Conservation (phyloP, 2,888 invertebrate genomes). For the Drosophila rellima region DNA sequence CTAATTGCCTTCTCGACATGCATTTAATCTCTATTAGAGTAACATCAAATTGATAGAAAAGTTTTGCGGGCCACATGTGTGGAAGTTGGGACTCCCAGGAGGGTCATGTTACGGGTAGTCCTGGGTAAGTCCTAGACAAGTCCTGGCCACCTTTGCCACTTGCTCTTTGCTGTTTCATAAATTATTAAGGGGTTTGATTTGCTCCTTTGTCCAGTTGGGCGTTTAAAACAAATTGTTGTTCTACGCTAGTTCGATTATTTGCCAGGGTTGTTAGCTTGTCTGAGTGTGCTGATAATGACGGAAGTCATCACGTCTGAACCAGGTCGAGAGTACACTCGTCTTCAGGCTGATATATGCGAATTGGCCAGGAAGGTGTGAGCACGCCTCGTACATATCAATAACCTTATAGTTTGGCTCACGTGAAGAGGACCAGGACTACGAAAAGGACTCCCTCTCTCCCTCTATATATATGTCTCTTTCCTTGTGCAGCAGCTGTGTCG, state of each 20-base stretch:
- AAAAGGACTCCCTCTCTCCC: background rate
- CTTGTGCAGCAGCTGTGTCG: slow-evolving; percentile 72
- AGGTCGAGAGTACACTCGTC: slow-evolving; percentile 12
- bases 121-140: slow-evolving; percentile 8
- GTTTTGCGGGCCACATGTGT: slow-evolving; percentile 58
- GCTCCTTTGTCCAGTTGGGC: slow-evolving; percentile 57
- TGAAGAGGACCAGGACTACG: slow-evolving; percentile 14
- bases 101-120: slow-evolving; percentile 16
- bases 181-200: slow-evolving; percentile 77
- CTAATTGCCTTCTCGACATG: slow-evolving; percentile 85
- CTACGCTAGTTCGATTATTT: slow-evolving; percentile 80
- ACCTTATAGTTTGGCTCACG: slow-evolving; percentile 62
- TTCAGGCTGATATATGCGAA: slow-evolving; percentile 47
- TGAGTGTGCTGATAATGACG: slow-evolving; percentile 68
- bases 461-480: background rate
- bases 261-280: slow-evolving; percentile 36
- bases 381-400: slow-evolving; percentile 77
- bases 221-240: slow-evolving; percentile 83
- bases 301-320: slow-evolving; percentile 70
- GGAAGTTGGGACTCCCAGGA: slow-evolving; percentile 42
- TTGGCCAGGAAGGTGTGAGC: slow-evolving; percentile 70
- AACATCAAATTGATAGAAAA: slow-evolving; percentile 71
- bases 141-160: slow-evolving; percentile 39
- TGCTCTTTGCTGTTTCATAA: slow-evolving; percentile 73
- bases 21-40: slow-evolving; percentile 84